Conservation (phyloP, 1,140 invertebrate genomes). For the Brachionus plicatilis region DNA sequence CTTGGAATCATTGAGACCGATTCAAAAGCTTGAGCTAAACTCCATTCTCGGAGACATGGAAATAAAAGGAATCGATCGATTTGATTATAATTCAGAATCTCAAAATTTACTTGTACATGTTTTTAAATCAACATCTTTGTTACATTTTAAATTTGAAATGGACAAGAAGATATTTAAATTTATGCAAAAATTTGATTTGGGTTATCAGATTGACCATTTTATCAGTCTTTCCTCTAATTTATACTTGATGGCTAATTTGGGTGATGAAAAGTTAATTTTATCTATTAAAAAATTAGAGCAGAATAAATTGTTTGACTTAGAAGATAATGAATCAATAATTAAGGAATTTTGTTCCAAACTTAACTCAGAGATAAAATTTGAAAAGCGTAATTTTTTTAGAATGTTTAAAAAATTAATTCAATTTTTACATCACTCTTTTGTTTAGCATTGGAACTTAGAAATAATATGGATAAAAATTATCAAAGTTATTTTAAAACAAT, state of each 20-base stretch:
- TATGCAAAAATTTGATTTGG: not conserved
- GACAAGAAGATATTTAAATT: not conserved
- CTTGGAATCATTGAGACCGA: not conserved
- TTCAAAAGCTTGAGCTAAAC: not conserved
- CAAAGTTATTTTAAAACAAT: conserved; percentile 28
- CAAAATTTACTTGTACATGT: not conserved
- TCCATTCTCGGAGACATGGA: not conserved
- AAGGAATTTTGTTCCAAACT: not conserved
- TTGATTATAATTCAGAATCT: not conserved
- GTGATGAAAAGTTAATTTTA: not conserved
- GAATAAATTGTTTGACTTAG: not conserved
- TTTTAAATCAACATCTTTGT: not conserved
- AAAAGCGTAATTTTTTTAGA: not conserved
- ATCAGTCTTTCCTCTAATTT: not conserved
- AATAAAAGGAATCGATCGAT: not conserved
- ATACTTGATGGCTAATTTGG: not conserved
- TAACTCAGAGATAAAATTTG: not conserved
- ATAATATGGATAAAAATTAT: not conserved
- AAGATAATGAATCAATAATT: not conserved
- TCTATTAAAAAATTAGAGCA: not conserved
- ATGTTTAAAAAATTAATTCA: not conserved
- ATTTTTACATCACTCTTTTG: not conserved
- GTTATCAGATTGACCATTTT: not conserved
- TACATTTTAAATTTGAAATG: not conserved
- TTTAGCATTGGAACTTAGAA: not conserved